Percentiles rank a stretch among this genome's conserved stretches.
These are phyloP conservation scores for Limnephilus rhombicus DNA, from an alignment of 2,888 invertebrate species.

Conservation along the genomic window DNA sequence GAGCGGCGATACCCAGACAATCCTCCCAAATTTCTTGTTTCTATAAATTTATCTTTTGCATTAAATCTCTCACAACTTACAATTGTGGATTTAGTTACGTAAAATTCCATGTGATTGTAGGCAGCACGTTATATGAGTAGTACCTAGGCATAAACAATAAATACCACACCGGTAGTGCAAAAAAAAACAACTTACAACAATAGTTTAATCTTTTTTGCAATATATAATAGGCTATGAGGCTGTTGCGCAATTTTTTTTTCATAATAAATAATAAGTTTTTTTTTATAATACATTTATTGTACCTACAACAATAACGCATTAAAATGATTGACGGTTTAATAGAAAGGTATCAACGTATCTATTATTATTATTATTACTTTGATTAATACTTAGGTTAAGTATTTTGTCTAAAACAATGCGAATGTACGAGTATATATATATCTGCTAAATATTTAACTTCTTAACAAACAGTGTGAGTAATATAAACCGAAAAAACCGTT, in stretches of 20 bases:
- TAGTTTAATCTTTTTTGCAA: background rate
- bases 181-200: background rate
- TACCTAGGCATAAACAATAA: background rate
- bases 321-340: background rate
- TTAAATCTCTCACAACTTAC: too few relatives aligned
- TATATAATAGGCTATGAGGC: background rate
- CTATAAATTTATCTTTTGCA: too few relatives aligned
- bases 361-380: background rate
- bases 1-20: too few relatives aligned
- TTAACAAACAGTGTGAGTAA: background rate
- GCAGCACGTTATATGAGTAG: background rate
- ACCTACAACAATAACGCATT: background rate
- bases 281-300: background rate
- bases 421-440: background rate
- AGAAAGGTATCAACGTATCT: background rate
- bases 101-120: background rate
- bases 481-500: too few relatives aligned
- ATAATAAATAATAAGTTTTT: background rate
- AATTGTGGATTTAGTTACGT: background rate
- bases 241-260: background rate
- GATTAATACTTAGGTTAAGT: too few relatives aligned
- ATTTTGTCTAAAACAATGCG: background rate
- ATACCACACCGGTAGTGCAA: background rate
- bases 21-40: too few relatives aligned
- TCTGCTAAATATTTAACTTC: background rate